These are phyloP conservation scores for Octonoba sinensis DNA, from an alignment of 2,888 invertebrate genomes.

Conservation along the genomic window DNA sequence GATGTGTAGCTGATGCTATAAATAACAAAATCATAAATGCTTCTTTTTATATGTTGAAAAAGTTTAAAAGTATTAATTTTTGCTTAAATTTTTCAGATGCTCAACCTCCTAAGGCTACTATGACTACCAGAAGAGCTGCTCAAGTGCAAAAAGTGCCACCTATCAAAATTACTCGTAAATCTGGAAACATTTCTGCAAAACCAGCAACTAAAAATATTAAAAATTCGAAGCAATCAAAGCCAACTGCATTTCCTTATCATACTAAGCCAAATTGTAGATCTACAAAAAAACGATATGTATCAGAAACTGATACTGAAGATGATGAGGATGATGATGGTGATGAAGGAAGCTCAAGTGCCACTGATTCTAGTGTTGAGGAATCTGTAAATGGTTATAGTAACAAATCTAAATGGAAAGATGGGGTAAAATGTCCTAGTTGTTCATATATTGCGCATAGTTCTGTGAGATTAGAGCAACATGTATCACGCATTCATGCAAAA, in stretches of 20 bases:
- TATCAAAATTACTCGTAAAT: conserved; percentile 21
- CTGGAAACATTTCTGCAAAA: background rate
- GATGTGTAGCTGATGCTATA: too few relatives aligned
- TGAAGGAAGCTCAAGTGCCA: conserved; percentile 51
- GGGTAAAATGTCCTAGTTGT: conserved; percentile 74
- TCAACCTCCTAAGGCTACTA: background rate
- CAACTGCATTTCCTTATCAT: background rate
- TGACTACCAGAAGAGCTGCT: background rate
- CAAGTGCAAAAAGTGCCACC: conserved; percentile 17
- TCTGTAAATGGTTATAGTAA: conserved; percentile 26
- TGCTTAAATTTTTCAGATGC: background rate
- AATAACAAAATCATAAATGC: too few relatives aligned
- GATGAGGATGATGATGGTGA: conserved; percentile 53
- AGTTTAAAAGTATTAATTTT: too few relatives aligned
- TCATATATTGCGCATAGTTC: conserved; percentile 74
- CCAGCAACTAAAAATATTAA: background rate
- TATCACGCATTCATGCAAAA: conserved; percentile 75
- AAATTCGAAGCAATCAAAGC: background rate
- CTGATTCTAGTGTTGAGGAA: conserved; percentile 34
- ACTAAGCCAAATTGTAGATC: background rate
- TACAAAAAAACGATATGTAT: conserved; percentile 16
- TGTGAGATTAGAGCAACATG: conserved; percentile 74
- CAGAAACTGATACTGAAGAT: conserved; percentile 56
- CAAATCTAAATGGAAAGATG: conserved; percentile 64
- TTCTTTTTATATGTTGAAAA: too few relatives aligned